These are phyloP conservation scores for Mesembrinibis cayennensis DNA, from an alignment of 2,113 vertebrate species.

Conservation along the genomic window DNA sequence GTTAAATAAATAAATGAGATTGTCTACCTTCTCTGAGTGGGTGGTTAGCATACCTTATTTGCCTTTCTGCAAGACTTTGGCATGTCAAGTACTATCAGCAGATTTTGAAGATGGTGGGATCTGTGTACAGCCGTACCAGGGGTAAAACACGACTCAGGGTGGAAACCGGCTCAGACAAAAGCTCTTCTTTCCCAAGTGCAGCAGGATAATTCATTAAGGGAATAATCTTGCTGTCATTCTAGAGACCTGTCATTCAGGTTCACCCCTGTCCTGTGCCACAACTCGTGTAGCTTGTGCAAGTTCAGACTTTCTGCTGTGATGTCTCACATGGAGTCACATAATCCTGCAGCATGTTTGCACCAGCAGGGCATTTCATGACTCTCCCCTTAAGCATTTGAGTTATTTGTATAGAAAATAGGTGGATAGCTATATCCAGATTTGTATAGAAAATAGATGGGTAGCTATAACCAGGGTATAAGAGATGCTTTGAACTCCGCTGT, in stretches of 20 bases:
- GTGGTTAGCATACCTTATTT: not conserved
- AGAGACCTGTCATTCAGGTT: not conserved
- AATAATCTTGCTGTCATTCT: not conserved
- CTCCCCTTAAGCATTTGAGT: not conserved
- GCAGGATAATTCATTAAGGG: not conserved
- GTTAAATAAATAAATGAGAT: not conserved
- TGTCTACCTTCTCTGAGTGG: not conserved
- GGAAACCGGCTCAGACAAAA: not conserved
- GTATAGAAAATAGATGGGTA: not conserved
- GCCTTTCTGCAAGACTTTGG: not conserved
- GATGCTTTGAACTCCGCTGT: not conserved
- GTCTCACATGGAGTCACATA: not conserved
- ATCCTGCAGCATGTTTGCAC: not conserved
- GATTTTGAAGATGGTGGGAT: not conserved
- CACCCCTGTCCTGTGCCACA: no score
- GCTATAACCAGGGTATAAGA: not conserved
- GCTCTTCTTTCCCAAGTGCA: not conserved
- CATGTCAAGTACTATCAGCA: fast-evolving
- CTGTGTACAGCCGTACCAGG: fast-evolving
- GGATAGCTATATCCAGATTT: not conserved
- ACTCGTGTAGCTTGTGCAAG: fast-evolving
- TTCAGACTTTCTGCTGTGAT: not conserved
- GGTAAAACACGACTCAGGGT: not conserved
- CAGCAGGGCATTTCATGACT: not conserved
- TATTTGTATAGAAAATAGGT: not conserved